Base-by-base conservation (phyloP, 2,888 invertebrate species). In the Platypus cylindrus region DNA sequence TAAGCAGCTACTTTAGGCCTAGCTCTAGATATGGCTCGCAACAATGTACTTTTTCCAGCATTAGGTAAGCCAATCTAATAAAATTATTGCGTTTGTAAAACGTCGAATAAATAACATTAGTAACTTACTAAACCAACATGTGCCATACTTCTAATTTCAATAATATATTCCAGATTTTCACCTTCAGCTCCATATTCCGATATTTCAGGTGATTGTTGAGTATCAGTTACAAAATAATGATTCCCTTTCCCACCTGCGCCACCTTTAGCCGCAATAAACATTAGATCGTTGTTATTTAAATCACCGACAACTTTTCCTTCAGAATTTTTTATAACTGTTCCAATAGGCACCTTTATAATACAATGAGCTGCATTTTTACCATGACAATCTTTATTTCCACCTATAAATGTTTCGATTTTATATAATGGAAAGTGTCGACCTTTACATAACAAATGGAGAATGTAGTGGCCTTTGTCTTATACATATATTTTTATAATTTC, bases 211-310 rank as follows among this genome's bases (percentile, higher is more conserved):
- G 84, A 64, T 68, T 83, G 75, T 54, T 81, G 67, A 28, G 73
- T 71, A 49, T 84, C 78, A 0, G 82, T 76, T 13, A 80, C 69
- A 60, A 95, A 99, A 65, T 83, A 94, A 41, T 76, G 72, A 64
- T 99, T 98, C 1, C 98, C 98, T 54, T 83, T 79, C 0, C 98
- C 98, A 1, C 98, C 98, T 1, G 86, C 77, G 3, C 98, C 98
- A 0, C 98, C 98, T 41, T 93, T 66, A 8, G 97, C 93, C 5
- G 85, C 94, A 11, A 98, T 70, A 61, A 89, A 97, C 73, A 87
- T 78, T 30, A 80, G 65, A 3, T 78, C 80, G 20, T 70, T 67
- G 34, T 63, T 55, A 18, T 66, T 55, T 39, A 91, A 64, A 55
- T 85, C 86, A 1, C 74, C 79, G 7, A 87, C 62, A 23, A 75